Evolutionary conservation across 2,113 vertebrate species (phyloP), one percentile per base, ranked within the genome.

Genomic region (Nycticorax nycticorax): DNA sequence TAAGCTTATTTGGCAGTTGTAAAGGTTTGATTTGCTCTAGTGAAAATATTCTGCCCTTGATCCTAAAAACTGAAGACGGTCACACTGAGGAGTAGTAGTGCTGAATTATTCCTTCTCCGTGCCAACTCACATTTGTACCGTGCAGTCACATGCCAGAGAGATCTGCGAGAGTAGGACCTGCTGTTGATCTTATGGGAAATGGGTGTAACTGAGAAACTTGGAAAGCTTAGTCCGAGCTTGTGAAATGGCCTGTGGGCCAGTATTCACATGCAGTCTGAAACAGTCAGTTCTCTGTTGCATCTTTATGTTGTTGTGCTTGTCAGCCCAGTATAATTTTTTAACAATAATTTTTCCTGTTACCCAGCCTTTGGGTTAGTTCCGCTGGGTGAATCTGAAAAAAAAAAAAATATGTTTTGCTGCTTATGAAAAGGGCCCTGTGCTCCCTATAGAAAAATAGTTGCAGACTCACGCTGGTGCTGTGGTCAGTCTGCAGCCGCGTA

Each of bases 211-310:
- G 27, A 59, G 41, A 45, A 83, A 45, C 35, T 15, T 15, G 41
- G 14, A 43, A 43, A 78, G 22, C 67, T 67, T 45, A 30, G 39
- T 67, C 45, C 32, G 23, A 62, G 21, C 21, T 74, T 71, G 55
- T 50, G 76, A 50, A 71, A 62, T 30, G n/a, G 22, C 55, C 60
- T 41, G 33, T 55, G 56, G 75, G 33, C 48, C 60, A 43, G 26
- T 43, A 14, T 32, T 82, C 26, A 32, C 37, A 12, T 5, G 8
- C 0, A 0, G 27, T 26, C 35, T 64, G 43, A 68, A 88, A 48
- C 22, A 48, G 26, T 19, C 55, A 26, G 0, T 62, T 85, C 53
- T 82, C 21, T 52, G 6, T 24, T 52, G 32, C 39, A 55, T 37
- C 73, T 37, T 72, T 33, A 12, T 43, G 28, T 48, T 53, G n/a